These are phyloP conservation scores for Paraescarpia echinospica DNA, from an alignment of 1,140 invertebrate genomes.

Conservation along the genomic window DNA sequence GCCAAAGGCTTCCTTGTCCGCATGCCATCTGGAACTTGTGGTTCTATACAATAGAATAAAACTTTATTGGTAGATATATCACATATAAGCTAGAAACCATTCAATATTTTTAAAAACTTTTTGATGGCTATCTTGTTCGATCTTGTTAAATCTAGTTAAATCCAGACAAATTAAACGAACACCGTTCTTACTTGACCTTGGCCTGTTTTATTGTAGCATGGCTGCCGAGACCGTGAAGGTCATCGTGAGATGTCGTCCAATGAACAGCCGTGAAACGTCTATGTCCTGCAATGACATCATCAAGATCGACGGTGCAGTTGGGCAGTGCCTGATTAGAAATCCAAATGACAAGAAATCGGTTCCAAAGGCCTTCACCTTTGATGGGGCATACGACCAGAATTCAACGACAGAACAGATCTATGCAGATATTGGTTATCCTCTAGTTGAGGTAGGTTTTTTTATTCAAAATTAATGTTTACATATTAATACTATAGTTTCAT, in stretches of 20 bases:
- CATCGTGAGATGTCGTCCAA: slow-evolving; percentile 87
- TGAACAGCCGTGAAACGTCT: slow-evolving; percentile 75
- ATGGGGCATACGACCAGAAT: slow-evolving; percentile 68
- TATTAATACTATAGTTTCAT: not conserved
- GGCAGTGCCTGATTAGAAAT: slow-evolving; percentile 65
- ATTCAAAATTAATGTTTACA: too few relatives aligned
- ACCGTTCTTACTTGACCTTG: not conserved
- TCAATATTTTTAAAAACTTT: too few relatives aligned
- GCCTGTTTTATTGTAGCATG: slow-evolving; percentile 6
- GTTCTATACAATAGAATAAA: too few relatives aligned
- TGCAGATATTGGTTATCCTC: slow-evolving; percentile 69
- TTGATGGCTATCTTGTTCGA: too few relatives aligned
- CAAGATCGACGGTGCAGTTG: slow-evolving; percentile 67
- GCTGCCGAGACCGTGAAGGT: slow-evolving; percentile 83
- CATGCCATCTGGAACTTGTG: too few relatives aligned
- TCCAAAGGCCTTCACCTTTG: slow-evolving; percentile 76
- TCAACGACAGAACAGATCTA: slow-evolving; percentile 71
- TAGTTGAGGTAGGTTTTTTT: slow-evolving; percentile 65
- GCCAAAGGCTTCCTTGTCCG: too few relatives aligned
- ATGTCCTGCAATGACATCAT: slow-evolving; percentile 76
- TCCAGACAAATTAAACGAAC: not conserved
- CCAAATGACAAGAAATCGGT: slow-evolving; percentile 64
- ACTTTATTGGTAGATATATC: too few relatives aligned
- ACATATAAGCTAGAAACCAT: too few relatives aligned
- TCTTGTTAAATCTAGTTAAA: not conserved